phyloP scores from a whole-genome alignment of 2,797 vertebrate genomes.

The Heliangelus exortis region DNA sequence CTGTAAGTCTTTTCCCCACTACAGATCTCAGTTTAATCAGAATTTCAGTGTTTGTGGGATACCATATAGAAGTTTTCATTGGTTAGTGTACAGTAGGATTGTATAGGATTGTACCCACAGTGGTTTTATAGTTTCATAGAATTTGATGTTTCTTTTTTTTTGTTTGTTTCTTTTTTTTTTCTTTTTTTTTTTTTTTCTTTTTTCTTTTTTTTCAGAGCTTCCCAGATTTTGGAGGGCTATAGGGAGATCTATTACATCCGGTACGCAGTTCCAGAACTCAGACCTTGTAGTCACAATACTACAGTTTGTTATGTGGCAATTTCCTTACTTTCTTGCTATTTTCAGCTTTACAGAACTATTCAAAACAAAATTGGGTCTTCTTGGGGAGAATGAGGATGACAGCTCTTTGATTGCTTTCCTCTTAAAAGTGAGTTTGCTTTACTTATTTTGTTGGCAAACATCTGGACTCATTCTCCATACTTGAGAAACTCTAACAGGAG shows the following conservation, averaged over 20 bases:
- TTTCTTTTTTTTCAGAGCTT: conserved; percentile 72
- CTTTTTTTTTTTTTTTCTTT: no score
- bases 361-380: conserved; percentile 83
- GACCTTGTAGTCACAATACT: background rate
- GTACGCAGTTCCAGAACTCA: conserved; percentile 64
- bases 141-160: background rate
- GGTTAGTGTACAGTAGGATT: background rate
- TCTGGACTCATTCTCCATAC: background rate
- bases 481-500: background rate
- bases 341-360: conserved; percentile 83
- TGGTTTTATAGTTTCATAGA: background rate
- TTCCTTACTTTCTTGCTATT: conserved; percentile 35
- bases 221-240: conserved; percentile 76
- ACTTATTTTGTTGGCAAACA: background rate
- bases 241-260: conserved; percentile 72
- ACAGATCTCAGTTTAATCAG: background rate
- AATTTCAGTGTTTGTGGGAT: background rate
- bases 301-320: background rate
- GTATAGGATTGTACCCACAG: background rate
- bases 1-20: background rate
- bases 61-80: background rate
- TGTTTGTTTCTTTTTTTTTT: no score
- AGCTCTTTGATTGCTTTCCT: conserved; percentile 79
- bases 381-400: conserved; percentile 76
- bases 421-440: conserved; percentile 76